Evolutionary conservation across 2,113 vertebrate genomes (phyloP).

Genomic region (Campylorhamphus procurvoides): DNA sequence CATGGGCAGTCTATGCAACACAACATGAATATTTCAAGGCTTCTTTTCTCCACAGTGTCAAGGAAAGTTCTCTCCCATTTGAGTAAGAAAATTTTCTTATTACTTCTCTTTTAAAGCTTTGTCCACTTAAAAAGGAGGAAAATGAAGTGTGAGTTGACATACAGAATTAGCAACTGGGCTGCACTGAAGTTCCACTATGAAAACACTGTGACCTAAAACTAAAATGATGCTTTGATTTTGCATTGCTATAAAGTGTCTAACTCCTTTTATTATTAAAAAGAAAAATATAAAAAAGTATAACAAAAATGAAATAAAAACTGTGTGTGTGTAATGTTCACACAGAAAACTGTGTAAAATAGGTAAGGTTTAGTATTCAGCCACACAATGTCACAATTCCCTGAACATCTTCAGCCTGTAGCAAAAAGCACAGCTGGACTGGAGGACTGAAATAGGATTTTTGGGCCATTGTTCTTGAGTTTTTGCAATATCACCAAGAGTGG

Average conservation of each 20-base stretch:
- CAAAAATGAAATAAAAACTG: background rate
- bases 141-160: background rate
- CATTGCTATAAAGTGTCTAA: background rate
- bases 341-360: background rate
- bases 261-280: background rate
- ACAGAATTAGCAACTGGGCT: background rate
- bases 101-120: background rate
- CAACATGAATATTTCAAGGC: background rate
- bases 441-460: background rate
- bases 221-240: background rate
- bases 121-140: background rate
- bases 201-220: background rate
- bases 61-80: background rate
- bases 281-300: background rate
- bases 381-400: background rate
- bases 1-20: background rate
- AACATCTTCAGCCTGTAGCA: background rate
- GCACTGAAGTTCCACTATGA: background rate
- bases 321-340: background rate
- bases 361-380: background rate
- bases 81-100: background rate
- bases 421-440: background rate
- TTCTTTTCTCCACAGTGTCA: background rate
- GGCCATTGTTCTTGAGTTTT: background rate
- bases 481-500: background rate